phyloP scores from a whole-genome alignment of 2,888 invertebrate species.

The Glaucopsyche alexis region DNA sequence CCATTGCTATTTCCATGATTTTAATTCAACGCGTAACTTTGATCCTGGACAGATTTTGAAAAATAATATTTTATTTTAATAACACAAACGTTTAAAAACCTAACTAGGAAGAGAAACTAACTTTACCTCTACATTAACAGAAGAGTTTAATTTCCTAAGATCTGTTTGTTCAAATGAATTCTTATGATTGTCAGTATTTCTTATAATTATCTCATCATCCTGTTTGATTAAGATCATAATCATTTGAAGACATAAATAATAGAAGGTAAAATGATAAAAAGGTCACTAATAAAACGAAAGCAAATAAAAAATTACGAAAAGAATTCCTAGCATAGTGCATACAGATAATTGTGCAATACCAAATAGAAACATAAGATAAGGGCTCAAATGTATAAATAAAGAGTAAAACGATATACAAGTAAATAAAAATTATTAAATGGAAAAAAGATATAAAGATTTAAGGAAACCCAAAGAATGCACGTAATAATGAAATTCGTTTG shows the following conservation, averaged over 20 bases:
- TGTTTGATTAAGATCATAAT: background rate
- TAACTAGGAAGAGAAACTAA: background rate
- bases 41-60: background rate
- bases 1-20: background rate
- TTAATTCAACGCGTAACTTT: background rate
- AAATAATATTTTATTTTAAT: background rate
- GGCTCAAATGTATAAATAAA: background rate
- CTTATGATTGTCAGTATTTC: background rate
- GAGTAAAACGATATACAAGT: background rate
- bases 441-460: background rate
- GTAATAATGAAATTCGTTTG: background rate
- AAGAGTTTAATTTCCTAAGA: background rate
- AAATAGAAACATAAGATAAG: too few relatives aligned
- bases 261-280: too few relatives aligned
- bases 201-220: background rate
- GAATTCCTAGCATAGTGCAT: too few relatives aligned
- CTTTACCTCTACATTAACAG: background rate
- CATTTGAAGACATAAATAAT: too few relatives aligned
- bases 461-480: background rate
- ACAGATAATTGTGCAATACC: too few relatives aligned
- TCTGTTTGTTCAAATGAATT: background rate
- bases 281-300: too few relatives aligned
- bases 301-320: too few relatives aligned
- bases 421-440: background rate
- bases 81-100: too few relatives aligned